These are phyloP conservation scores for Napeogenes inachia DNA, from an alignment of 2,888 invertebrate species.

Conservation along the genomic window DNA sequence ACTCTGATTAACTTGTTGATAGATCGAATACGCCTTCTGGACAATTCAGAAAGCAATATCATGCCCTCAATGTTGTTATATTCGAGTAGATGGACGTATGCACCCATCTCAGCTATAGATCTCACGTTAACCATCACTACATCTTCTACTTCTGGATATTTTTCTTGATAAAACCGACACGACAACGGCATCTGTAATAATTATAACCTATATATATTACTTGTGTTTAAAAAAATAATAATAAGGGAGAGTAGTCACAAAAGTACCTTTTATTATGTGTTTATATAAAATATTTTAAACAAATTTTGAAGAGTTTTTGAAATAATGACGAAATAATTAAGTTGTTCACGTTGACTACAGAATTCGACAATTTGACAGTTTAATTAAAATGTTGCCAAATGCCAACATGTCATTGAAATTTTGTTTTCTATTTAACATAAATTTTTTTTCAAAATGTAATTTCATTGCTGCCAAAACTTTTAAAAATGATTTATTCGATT, in stretches of 20 bases:
- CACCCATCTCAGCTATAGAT: constrained; percentile 99
- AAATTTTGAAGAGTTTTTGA: constrained; percentile 16
- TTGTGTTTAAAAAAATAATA: constrained; percentile 9
- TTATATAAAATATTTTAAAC: constrained; percentile 7
- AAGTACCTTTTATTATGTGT: constrained; percentile 20
- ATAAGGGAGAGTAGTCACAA: neutral
- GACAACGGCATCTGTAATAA: constrained; percentile 87
- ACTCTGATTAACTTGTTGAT: constrained; percentile 99
- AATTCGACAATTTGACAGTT: constrained; percentile 16
- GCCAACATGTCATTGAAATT: too few species aligned
- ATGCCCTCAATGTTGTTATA: constrained; percentile 99
- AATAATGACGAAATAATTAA: constrained; percentile 59
- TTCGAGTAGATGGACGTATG: constrained; percentile 97
- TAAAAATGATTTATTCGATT: too few species aligned
- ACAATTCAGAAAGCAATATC: constrained; percentile 98
- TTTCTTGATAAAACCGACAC: constrained; percentile 98
- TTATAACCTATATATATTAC: constrained; percentile 55
- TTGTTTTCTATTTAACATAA: too few species aligned
- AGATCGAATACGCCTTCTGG: constrained; percentile 98
- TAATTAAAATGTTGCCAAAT: neutral
- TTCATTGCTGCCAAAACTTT: too few species aligned
- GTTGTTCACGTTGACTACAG: constrained; percentile 68
- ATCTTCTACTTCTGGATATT: constrained; percentile 99
- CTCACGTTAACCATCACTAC: constrained; percentile 99
- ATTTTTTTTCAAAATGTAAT: too few species aligned